Evolutionary conservation across 2,113 vertebrate species (phyloP).

Genomic region (Hucho hucho): DNA sequence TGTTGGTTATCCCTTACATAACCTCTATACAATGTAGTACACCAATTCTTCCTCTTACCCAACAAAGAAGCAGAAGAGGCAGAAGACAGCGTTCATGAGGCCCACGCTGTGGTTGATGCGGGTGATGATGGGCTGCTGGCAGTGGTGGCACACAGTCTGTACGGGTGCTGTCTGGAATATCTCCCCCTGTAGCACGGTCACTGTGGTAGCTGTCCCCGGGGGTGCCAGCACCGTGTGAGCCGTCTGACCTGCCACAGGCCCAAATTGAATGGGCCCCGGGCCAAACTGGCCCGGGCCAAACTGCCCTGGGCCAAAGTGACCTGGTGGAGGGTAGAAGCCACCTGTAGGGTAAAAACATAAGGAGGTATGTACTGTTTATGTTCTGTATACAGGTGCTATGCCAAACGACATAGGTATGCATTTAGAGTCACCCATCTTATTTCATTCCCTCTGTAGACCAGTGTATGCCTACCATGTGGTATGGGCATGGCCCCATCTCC

Average conservation of each 20-base stretch:
- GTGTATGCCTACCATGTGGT: conserved; percentile 71
- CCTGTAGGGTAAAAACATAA: conserved; percentile 61
- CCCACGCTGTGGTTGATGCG: conserved; percentile 91
- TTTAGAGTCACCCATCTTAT: not conserved
- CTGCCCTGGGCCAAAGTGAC: conserved; percentile 71
- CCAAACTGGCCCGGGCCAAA: conserved; percentile 79
- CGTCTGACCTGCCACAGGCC: conserved; percentile 81
- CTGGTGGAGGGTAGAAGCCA: conserved; percentile 75
- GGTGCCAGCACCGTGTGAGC: conserved; percentile 85
- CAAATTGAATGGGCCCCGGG: conserved; percentile 75
- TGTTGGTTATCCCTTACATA: not conserved
- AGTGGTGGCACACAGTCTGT: conserved; percentile 95
- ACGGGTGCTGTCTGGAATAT: conserved; percentile 92
- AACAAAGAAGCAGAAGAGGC: conserved; percentile 96
- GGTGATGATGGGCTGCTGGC: conserved; percentile 95
- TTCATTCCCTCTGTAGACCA: not conserved
- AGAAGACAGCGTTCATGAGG: conserved; percentile 95
- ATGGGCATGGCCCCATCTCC: conserved; percentile 78
- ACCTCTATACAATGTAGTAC: not conserved
- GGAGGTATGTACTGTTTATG: not conserved
- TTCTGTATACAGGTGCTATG: too few relatives aligned
- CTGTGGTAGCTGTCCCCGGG: conserved; percentile 84
- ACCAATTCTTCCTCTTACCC: conserved; percentile 76
- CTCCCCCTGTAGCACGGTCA: conserved; percentile 95
- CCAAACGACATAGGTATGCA: not conserved